Evolutionary conservation across 92 coral and sea anemone genomes (phyloP).

Genomic region (Porites rus): DNA sequence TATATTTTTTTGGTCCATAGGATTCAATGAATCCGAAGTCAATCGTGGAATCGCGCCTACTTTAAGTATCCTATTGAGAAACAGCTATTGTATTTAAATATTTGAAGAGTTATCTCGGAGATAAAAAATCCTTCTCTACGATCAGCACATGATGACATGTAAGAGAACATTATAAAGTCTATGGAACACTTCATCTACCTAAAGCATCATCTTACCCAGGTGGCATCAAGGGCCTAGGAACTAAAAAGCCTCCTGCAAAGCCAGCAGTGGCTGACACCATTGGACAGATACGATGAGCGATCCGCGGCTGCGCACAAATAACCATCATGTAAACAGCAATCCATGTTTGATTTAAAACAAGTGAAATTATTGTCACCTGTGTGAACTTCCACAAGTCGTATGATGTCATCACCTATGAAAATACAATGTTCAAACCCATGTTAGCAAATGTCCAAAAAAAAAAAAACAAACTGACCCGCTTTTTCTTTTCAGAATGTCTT

Average conservation of each 20-base stretch:
- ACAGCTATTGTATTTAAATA: too few species aligned
- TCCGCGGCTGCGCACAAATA: slow-evolving; percentile 58
- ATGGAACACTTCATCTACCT: too few species aligned
- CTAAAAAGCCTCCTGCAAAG: slow-evolving; percentile 63
- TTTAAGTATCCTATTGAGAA: too few species aligned
- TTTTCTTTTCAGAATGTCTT: neutral
- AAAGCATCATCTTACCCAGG: slow-evolving; percentile 28
- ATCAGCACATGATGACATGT: too few species aligned
- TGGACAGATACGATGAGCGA: slow-evolving; percentile 68
- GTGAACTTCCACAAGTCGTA: slow-evolving; percentile 53
- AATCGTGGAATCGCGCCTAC: too few species aligned
- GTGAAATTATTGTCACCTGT: slow-evolving; percentile 51
- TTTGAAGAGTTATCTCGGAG: too few species aligned
- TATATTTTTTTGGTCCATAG: too few species aligned
- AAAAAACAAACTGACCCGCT: neutral
- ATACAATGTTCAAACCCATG: neutral
- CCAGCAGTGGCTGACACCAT: slow-evolving; percentile 72
- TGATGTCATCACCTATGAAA: slow-evolving; percentile 48
- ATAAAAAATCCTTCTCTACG: too few species aligned
- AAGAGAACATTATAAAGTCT: too few species aligned
- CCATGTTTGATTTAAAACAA: slow-evolving; percentile 68
- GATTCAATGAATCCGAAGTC: too few species aligned
- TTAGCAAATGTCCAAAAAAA: too few species aligned
- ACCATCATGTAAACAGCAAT: slow-evolving; percentile 64
- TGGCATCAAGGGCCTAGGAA: slow-evolving; percentile 67